These are phyloP conservation scores for Dinothrombium tinctorium DNA, from an alignment of 1,140 invertebrate genomes.

Conservation along the genomic window DNA sequence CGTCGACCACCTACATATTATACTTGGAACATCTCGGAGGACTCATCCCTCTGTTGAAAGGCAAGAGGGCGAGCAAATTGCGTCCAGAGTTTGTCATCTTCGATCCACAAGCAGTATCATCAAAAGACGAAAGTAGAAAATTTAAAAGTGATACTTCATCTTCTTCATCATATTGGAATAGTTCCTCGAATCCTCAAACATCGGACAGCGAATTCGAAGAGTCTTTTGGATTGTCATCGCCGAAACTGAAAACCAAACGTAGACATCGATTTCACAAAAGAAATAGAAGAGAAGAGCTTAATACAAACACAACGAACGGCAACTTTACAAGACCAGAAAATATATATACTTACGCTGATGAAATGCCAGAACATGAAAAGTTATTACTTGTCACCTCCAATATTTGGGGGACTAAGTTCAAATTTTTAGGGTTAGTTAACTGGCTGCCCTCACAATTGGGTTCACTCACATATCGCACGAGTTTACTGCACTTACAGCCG, in stretches of 20 bases:
- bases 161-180: background rate
- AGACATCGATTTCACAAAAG: slow-evolving; percentile 10
- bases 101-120: slow-evolving; percentile 52
- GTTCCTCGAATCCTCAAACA: slow-evolving; percentile 23
- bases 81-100: slow-evolving; percentile 94
- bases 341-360: slow-evolving; percentile 4
- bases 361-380: slow-evolving; percentile 15
- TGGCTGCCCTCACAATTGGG: slow-evolving; percentile 66
- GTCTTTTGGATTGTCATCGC: background rate
- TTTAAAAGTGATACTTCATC: background rate
- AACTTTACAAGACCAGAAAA: background rate
- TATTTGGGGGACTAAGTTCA: slow-evolving; percentile 98
- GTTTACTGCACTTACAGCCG: slow-evolving; percentile 83
- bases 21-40: slow-evolving; percentile 92
- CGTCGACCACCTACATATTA: slow-evolving; percentile 46
- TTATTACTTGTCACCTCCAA: slow-evolving; percentile 78
- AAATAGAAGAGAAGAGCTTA: background rate
- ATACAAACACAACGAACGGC: background rate
- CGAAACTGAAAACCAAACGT: slow-evolving; percentile 5
- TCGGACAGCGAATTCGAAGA: slow-evolving; percentile 56
- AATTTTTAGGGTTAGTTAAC: slow-evolving; percentile 60
- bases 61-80: slow-evolving; percentile 82
- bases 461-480: slow-evolving; percentile 87
- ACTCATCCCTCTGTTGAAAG: slow-evolving; percentile 79
- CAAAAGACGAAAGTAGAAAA: slow-evolving; percentile 9